Evolutionary conservation across 2,888 invertebrate species (phyloP).

Genomic region (Ormyrus labotus): DNA sequence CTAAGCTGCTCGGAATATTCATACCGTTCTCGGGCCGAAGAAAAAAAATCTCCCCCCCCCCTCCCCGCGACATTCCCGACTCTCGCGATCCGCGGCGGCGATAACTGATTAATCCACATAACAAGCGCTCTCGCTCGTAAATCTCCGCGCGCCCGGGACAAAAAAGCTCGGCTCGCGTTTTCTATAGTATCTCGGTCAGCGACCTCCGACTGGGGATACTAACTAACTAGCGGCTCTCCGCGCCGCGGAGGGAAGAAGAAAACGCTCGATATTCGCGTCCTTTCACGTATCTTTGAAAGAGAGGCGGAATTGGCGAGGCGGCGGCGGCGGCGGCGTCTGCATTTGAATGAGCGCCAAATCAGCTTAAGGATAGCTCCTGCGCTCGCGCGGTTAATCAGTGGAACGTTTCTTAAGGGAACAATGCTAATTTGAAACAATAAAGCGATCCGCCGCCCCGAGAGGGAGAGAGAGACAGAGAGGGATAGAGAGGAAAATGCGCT

Average conservation of each 20-base stretch:
- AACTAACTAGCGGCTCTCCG: neutral
- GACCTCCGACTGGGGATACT: neutral
- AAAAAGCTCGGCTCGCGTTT: constrained; percentile 1
- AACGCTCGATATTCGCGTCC: constrained; percentile 25
- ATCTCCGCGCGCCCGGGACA: constrained; percentile 28
- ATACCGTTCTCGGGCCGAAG: neutral
- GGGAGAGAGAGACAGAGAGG: too few relatives aligned
- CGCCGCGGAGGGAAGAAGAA: constrained; percentile 24
- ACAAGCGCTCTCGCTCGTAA: constrained; percentile 38
- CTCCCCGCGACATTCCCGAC: neutral
- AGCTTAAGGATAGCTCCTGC: constrained; percentile 32
- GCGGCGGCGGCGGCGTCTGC: constrained; percentile 21
- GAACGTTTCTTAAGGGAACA: constrained; percentile 52
- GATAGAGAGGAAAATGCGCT: neutral
- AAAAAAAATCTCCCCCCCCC: neutral
- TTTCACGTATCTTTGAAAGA: constrained; percentile 19
- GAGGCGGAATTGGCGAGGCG: neutral
- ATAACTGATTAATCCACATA: constrained; percentile 52
- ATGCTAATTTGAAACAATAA: constrained; percentile 57
- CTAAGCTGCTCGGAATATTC: constrained; percentile 5
- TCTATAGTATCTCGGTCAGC: too few relatives aligned
- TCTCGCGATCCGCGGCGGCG: constrained; percentile 37
- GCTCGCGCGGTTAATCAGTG: constrained; percentile 57
- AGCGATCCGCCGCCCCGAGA: constrained; percentile 22
- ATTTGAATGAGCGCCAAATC: constrained; percentile 52